A percentile compares a stretch with the other conserved stretches of the same genome.
Conservation (phyloP, 2,797 vertebrate species). For the Cossypha polioptera region DNA sequence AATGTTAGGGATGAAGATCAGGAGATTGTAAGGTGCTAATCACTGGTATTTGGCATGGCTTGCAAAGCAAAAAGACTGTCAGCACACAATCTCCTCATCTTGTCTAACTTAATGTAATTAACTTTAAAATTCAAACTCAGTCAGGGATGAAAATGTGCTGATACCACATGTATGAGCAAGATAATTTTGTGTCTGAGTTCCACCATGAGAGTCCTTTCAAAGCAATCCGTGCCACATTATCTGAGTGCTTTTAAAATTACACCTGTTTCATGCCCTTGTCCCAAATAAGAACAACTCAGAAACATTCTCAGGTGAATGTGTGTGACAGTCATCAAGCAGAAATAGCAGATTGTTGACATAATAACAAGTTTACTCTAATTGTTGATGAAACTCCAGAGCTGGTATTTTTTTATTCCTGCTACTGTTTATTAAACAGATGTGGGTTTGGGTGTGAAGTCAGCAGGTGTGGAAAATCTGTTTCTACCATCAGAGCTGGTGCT, state of each 20-base stretch:
- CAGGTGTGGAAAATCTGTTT: constrained; percentile 1
- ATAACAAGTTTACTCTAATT: not conserved
- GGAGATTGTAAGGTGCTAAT: not conserved
- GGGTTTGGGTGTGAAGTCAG: not conserved
- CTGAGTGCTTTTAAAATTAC: not conserved
- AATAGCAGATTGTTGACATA: not conserved
- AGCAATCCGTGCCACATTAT: not conserved
- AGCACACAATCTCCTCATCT: not conserved
- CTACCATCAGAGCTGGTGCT: not conserved
- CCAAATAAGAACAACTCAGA: not conserved
- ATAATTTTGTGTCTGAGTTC: not conserved
- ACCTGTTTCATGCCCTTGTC: not conserved
- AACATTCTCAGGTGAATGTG: not conserved
- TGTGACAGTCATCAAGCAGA: not conserved
- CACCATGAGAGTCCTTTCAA: not conserved
- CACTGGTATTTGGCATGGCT: not conserved
- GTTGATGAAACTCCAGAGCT: not conserved
- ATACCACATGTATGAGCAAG: not conserved
- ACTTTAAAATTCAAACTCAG: not conserved
- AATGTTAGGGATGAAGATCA: not conserved
- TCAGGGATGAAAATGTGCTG: not conserved
- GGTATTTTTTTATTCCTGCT: not conserved
- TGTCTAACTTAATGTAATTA: not conserved
- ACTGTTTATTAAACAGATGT: not conserved
- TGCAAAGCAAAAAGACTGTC: not conserved